phyloP scores from a whole-genome alignment of 2,113 vertebrate species.

The Acrocephalus kingi region DNA sequence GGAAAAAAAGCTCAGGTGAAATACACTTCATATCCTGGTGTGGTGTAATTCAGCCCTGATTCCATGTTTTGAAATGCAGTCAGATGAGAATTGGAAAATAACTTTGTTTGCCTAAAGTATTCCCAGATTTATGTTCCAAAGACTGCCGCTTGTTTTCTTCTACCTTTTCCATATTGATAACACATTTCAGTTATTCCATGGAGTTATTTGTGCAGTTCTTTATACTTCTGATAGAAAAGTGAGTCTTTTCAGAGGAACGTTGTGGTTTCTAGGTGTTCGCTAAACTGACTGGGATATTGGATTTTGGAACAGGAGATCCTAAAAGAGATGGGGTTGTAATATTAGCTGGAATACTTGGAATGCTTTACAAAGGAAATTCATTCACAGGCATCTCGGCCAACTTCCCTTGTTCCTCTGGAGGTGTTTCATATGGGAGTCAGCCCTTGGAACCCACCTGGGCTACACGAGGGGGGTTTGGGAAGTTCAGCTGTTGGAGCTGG shows the following conservation, averaged over 20 bases:
- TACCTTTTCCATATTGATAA: background rate
- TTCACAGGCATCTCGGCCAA: background rate
- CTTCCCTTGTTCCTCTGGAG: fast-evolving
- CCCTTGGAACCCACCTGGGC: background rate
- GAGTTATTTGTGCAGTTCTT: background rate
- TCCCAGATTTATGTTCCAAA: background rate
- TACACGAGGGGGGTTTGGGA: fast-evolving
- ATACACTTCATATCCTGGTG: background rate
- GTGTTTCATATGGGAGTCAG: background rate
- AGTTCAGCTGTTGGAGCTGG: background rate
- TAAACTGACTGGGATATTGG: background rate
- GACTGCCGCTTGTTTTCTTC: background rate
- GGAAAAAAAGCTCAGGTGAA: background rate
- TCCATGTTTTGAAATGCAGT: background rate
- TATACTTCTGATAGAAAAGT: background rate
- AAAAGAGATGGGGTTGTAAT: background rate
- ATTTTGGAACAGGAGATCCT: background rate
- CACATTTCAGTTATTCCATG: background rate
- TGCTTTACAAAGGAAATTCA: background rate
- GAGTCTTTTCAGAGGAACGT: background rate
- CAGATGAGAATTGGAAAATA: background rate
- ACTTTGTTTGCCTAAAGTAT: background rate
- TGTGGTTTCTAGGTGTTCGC: background rate
- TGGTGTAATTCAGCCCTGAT: background rate
- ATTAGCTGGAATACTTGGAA: background rate